phyloP scores from a whole-genome alignment of 37 sponge, comb jelly and placozoan species.

The Diacarnus erythraeanus region DNA sequence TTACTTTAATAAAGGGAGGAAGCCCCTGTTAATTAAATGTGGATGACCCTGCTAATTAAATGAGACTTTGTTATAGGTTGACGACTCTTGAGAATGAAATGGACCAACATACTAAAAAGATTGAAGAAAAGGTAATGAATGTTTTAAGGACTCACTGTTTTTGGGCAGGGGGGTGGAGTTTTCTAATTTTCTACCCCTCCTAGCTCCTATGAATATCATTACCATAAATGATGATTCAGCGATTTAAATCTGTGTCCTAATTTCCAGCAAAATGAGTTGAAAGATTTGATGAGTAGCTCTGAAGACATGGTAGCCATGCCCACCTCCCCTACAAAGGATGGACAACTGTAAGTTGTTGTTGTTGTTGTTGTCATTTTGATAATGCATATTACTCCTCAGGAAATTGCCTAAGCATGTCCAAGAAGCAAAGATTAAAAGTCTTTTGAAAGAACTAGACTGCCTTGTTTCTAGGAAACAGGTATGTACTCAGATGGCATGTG shows the following conservation, averaged over 20 bases:
- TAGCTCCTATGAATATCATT: no score
- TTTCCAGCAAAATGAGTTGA: not conserved
- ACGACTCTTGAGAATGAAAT: slow-evolving; percentile 15
- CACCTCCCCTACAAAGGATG: slow-evolving; percentile 1
- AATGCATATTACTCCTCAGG: not conserved
- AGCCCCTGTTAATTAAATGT: no score
- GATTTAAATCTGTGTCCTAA: no score
- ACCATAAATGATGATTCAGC: no score
- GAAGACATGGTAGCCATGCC: slow-evolving; percentile 1
- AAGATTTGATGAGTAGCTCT: not conserved
- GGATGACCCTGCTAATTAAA: no score
- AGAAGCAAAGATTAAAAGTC: slow-evolving; percentile 21
- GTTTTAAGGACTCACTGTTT: no score
- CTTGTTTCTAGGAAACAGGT: slow-evolving; percentile 41
- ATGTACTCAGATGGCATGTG: not conserved
- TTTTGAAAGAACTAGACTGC: slow-evolving; percentile 50
- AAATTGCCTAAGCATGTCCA: slow-evolving; percentile 55
- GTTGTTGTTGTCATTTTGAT: not conserved
- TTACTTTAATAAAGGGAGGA: no score
- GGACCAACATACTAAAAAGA: slow-evolving; percentile 21
- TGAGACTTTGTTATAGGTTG: no score
- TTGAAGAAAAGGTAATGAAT: slow-evolving; percentile 27
- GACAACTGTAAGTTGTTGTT: not conserved
- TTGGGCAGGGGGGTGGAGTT: no score
- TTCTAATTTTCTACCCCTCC: no score